Percentiles rank a stretch among this genome's conserved stretches.
phyloP scores from a whole-genome alignment of 2,797 vertebrate genomes.

The Jordanella pulchra region DNA sequence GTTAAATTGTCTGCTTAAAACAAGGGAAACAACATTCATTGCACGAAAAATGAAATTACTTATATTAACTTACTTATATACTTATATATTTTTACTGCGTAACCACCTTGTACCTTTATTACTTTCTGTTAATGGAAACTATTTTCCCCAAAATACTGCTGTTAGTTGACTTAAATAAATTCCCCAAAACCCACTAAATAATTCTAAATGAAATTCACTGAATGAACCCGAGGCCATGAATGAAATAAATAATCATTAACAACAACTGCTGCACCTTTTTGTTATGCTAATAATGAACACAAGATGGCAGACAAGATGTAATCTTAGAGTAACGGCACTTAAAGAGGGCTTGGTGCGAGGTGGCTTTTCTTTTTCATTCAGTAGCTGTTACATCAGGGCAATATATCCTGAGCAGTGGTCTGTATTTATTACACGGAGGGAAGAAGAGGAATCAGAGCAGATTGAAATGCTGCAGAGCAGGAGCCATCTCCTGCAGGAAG shows the following conservation, averaged over 20 bases:
- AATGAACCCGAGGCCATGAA: neutral
- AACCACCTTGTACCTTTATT: no score
- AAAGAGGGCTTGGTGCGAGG: conserved; percentile 26
- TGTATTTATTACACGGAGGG: conserved; percentile 36
- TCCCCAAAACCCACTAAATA: neutral
- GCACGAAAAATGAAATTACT: no score
- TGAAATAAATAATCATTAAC: neutral
- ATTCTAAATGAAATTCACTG: neutral
- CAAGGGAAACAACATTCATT: no score
- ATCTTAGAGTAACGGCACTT: conserved; percentile 2
- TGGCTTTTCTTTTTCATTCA: conserved; percentile 32
- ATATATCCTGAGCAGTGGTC: conserved; percentile 10
- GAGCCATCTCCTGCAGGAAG: conserved; percentile 27
- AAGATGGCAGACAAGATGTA: conserved; percentile 64
- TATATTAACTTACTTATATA: no score
- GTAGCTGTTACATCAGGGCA: conserved; percentile 43
- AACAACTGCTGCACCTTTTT: neutral
- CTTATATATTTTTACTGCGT: no score
- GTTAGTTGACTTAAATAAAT: neutral
- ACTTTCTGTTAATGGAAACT: no score
- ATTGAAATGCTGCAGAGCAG: conserved; percentile 40
- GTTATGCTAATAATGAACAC: conserved; percentile 52
- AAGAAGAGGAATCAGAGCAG: conserved; percentile 15
- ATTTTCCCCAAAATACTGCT: neutral
- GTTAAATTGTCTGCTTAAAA: no score